phyloP scores from a whole-genome alignment of 2,888 invertebrate species.

The Drosophila macrospina region DNA sequence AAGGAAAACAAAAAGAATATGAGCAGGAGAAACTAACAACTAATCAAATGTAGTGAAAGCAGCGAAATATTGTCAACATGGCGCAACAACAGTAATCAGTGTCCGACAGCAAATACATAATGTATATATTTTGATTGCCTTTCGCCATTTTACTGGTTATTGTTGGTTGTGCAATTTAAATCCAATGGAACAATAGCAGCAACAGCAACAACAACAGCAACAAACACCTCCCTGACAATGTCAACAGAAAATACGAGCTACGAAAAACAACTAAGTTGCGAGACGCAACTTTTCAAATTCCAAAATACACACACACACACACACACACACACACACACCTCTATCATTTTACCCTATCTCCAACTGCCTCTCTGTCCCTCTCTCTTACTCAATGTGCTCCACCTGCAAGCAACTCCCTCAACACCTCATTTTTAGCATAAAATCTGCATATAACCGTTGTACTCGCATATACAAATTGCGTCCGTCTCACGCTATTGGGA shows the following conservation, averaged over 20 bases:
- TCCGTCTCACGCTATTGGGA: conserved; percentile 11
- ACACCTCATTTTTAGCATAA: conserved; percentile 27
- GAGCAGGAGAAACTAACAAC: not conserved
- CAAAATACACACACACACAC: conserved; percentile 1
- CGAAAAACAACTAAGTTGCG: conserved; percentile 11
- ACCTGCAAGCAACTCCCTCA: conserved; percentile 5
- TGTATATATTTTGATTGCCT: conserved; percentile 50
- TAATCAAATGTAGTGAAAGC: conserved; percentile 36
- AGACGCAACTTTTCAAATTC: conserved; percentile 20
- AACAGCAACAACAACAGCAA: conserved; percentile 5
- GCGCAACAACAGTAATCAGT: conserved; percentile 7
- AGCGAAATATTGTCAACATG: conserved; percentile 18
- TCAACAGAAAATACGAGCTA: conserved; percentile 33
- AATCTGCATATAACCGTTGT: conserved; percentile 29
- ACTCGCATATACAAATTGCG: not conserved
- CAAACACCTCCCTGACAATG: conserved; percentile 33
- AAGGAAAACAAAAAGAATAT: not conserved
- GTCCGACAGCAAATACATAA: conserved; percentile 24
- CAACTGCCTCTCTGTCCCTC: not conserved
- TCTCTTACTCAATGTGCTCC: not conserved
- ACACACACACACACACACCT: not conserved
- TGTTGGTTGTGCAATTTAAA: conserved; percentile 46
- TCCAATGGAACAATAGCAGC: conserved; percentile 32
- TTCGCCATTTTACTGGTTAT: conserved; percentile 32
- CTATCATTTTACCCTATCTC: not conserved